Conservation (phyloP, 1,140 invertebrate species). For the Parapsyche elsis region DNA sequence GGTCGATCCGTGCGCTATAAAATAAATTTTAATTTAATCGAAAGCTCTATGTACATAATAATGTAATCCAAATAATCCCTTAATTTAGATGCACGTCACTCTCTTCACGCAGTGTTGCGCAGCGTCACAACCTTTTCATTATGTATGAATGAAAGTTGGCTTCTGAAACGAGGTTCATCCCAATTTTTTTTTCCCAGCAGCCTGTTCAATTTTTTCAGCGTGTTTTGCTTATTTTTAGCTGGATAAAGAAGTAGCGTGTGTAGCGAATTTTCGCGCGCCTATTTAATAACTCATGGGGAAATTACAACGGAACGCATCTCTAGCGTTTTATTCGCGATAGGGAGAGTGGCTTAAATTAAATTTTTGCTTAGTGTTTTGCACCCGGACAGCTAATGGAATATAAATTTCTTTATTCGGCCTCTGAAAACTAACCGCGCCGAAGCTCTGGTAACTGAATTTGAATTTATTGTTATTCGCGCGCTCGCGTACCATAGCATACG, state of each 20-base stretch:
- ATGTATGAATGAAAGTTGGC: no score
- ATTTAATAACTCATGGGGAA: slow-evolving; percentile 27
- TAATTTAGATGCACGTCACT: no score
- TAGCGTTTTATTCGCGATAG: background rate
- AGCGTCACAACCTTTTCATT: no score
- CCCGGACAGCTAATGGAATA: slow-evolving; percentile 2
- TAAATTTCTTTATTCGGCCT: slow-evolving; percentile 22
- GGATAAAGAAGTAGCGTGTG: background rate
- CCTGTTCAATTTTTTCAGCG: no score
- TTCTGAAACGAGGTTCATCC: no score
- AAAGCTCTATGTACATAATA: no score
- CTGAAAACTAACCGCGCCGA: background rate
- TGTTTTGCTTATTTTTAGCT: no score
- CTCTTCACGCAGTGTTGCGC: no score
- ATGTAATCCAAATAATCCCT: no score
- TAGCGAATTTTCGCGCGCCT: background rate
- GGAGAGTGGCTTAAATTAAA: slow-evolving; percentile 19
- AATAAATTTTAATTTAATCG: no score
- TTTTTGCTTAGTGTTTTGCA: slow-evolving; percentile 6
- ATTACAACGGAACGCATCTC: background rate
- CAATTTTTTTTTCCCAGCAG: no score
- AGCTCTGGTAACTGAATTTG: slow-evolving; percentile 20
- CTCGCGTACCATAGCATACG: background rate
- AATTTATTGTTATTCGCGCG: slow-evolving; percentile 32
- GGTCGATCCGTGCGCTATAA: no score